phyloP scores from a whole-genome alignment of 2,113 vertebrate genomes.

The Poeciliopsis prolifica region DNA sequence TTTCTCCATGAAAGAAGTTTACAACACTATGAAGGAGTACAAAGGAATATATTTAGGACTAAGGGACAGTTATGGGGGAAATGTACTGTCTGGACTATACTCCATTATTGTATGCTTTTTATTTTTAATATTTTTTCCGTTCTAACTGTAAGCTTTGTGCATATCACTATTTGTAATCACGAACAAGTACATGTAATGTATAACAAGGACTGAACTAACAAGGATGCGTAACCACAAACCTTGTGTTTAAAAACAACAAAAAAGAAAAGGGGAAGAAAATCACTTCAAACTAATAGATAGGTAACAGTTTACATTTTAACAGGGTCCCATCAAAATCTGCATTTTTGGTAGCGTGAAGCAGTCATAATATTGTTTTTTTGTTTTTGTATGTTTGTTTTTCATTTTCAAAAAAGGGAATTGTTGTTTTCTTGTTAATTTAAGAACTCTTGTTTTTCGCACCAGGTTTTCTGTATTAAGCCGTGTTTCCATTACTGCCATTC shows the following conservation, averaged over 20 bases:
- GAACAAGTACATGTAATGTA: slow-evolving; percentile 89
- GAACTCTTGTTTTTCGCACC: slow-evolving; percentile 23
- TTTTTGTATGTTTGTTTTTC: slow-evolving; percentile 9
- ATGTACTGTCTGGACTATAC: slow-evolving; percentile 80
- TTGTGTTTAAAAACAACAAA: slow-evolving; percentile 42
- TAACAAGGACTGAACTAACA: slow-evolving; percentile 85
- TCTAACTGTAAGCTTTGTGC: slow-evolving; percentile 93
- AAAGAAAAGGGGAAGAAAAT: slow-evolving; percentile 13
- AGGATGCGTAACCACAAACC: slow-evolving; percentile 74
- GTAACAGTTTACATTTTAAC: slow-evolving; percentile 48
- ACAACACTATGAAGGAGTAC: slow-evolving; percentile 75
- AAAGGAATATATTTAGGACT: slow-evolving; percentile 80
- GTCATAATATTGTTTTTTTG: slow-evolving; percentile 19
- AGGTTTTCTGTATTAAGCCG: slow-evolving; percentile 35
- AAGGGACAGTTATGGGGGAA: slow-evolving; percentile 81
- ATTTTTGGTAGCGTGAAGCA: slow-evolving; percentile 38
- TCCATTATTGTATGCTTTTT: slow-evolving; percentile 92
- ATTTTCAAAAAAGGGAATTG: slow-evolving; percentile 42
- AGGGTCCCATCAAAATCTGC: slow-evolving; percentile 52
- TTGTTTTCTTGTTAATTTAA: slow-evolving; percentile 38
- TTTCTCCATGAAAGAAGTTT: slow-evolving; percentile 60
- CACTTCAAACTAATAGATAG: slow-evolving; percentile 2
- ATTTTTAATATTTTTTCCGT: slow-evolving; percentile 82
- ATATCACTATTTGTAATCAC: slow-evolving; percentile 98
- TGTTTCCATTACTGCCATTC: slow-evolving; percentile 13